Evolutionary conservation across 2,888 invertebrate genomes (phyloP).

Genomic region (Gymnocheta viridis): DNA sequence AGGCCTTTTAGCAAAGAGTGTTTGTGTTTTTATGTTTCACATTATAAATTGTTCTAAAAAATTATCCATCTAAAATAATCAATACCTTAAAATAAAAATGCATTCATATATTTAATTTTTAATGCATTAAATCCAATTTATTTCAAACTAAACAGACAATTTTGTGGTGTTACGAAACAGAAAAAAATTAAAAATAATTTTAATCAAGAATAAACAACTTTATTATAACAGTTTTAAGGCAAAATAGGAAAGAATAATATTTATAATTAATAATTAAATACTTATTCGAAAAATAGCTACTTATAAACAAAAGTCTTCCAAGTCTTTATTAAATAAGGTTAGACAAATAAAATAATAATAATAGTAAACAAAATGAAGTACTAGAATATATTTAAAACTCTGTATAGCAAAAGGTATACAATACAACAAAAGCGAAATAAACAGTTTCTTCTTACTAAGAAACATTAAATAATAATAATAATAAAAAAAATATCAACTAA

Average conservation of each 20-base stretch:
- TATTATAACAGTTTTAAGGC: constrained; percentile 36
- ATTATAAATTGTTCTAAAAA: neutral
- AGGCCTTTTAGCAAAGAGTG: too few relatives aligned
- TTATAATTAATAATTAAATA: constrained; percentile 49
- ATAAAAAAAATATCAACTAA: neutral
- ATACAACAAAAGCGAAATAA: constrained; percentile 5
- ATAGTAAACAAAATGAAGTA: constrained; percentile 1
- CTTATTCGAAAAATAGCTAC: constrained; percentile 50
- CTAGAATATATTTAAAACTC: neutral
- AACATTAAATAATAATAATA: too few relatives aligned
- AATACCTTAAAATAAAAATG: neutral
- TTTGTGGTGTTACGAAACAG: constrained; percentile 29
- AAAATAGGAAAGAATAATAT: constrained; percentile 14
- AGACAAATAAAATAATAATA: constrained; percentile 16
- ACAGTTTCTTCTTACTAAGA: neutral
- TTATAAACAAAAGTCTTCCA: constrained; percentile 65
- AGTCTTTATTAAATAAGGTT: constrained; percentile 31
- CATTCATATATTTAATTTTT: neutral
- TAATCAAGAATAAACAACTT: constrained; percentile 45
- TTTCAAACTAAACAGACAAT: constrained; percentile 48
- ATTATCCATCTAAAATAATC: neutral
- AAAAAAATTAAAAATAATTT: constrained; percentile 6
- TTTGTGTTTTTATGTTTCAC: neutral
- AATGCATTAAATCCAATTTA: constrained; percentile 48
- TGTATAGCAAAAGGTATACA: constrained; percentile 26